Conservation (phyloP, 64 coral and sea anemone species). For the Acropora yongei region DNA sequence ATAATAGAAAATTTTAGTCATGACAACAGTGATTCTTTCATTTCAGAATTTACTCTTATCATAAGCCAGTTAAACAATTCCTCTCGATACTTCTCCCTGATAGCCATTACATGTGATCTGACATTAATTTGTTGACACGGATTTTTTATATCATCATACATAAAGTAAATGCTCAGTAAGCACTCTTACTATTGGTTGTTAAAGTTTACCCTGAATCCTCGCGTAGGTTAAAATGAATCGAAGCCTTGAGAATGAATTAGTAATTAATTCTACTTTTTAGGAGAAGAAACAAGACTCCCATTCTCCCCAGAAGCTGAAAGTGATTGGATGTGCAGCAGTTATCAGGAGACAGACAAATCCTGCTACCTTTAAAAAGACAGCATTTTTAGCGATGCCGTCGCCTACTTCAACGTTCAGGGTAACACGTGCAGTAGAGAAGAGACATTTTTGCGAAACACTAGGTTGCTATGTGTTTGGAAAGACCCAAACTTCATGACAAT, state of each 20-base stretch:
- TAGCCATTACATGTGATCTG: not conserved
- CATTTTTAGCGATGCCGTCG: too few relatives aligned
- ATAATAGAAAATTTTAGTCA: too few relatives aligned
- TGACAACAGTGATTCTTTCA: not conserved
- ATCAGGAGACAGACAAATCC: too few relatives aligned
- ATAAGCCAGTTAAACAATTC: too few relatives aligned
- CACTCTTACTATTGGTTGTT: too few relatives aligned
- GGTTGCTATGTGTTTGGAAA: slow-evolving; percentile 14
- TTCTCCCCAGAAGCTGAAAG: not conserved
- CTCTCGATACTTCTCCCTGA: not conserved
- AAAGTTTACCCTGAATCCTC: not conserved
- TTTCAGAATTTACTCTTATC: not conserved
- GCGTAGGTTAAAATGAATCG: not conserved
- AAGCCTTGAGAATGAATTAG: not conserved
- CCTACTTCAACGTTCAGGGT: slow-evolving; percentile 11
- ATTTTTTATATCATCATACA: not conserved
- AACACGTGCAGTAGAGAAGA: slow-evolving; percentile 9
- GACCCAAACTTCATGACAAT: slow-evolving; percentile 15
- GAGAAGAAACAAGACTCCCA: not conserved
- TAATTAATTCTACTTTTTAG: not conserved
- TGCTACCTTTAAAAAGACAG: too few relatives aligned
- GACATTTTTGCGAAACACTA: slow-evolving; percentile 18
- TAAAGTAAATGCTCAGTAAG: not conserved
- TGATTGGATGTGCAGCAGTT: not conserved
- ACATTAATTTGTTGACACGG: not conserved